Percentiles rank a stretch among this genome's conserved stretches.
These are phyloP conservation scores for Volucella bombylans DNA, from an alignment of 2,888 invertebrate species.

Conservation along the genomic window DNA sequence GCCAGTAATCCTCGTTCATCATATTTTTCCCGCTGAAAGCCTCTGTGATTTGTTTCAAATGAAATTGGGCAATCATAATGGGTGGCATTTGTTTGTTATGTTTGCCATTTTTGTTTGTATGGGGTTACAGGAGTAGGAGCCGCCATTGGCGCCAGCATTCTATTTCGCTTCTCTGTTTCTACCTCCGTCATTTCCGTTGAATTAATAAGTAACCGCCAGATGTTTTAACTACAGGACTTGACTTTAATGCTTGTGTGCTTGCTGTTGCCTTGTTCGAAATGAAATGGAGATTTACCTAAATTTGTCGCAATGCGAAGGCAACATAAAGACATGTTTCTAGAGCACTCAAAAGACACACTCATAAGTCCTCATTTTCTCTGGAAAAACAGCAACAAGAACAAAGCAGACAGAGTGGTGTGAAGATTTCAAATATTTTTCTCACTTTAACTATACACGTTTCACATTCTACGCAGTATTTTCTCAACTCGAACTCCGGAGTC, in stretches of 20 bases:
- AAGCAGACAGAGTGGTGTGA: background rate
- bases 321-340: too few species aligned
- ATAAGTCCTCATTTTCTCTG: background rate
- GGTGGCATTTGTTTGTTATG: slow-evolving; percentile 16
- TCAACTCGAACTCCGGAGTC: background rate
- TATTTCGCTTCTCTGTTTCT: background rate
- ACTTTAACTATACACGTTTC: background rate
- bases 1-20: background rate
- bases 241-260: background rate
- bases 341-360: background rate
- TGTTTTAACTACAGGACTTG: slow-evolving; percentile 17
- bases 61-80: slow-evolving; percentile 10
- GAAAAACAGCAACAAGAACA: background rate
- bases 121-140: background rate
- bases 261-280: background rate
- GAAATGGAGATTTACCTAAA: background rate
- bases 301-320: too few species aligned
- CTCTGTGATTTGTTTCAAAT: slow-evolving; percentile 30
- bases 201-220: slow-evolving; percentile 38
- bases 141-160: slow-evolving; percentile 27
- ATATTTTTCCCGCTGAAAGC: background rate
- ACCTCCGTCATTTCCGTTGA: slow-evolving; percentile 13
- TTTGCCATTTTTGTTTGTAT: background rate
- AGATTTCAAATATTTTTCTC: background rate
- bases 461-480: too few species aligned